Base-by-base conservation (phyloP, 2,888 invertebrate species). In the Cinara cedri region DNA sequence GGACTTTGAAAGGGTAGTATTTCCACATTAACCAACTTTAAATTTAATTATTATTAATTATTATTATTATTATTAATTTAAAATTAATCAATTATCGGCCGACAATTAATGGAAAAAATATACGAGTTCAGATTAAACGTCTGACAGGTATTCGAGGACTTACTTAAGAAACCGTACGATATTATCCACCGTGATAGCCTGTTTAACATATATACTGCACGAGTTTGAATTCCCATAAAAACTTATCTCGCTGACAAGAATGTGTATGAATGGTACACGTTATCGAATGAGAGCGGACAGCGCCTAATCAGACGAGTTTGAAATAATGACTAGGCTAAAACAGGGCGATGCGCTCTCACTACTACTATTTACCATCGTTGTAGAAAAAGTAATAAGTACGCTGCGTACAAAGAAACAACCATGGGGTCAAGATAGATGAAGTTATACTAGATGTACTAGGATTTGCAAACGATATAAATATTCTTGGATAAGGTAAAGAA, bases 321-420 rank as follows among this genome's bases (percentile, higher is more conserved):
- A 63, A 14, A 44, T 63, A 42, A 1, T 63, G 44, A 63, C 44
- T 44, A 44, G 63, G 42, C 24, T 63, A 19, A 63, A 63, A 63
- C 63, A 63, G 11, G 44, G 44, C 11, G 63, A 63, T 19, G 19
- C 63, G 19, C 63, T 19, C 44, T 63, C 44, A 9, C 57, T 14
- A 60, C 26, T 60, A 60, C 26, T 26, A 14, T 60, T 60, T 21
- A 55, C 19, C 21, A 55, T 21, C 21, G 55, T 3, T 10, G 2
- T 49, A 3, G n/a, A n/a, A n/a, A n/a, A n/a, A n/a, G n/a, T n/a
- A n/a, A n/a, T n/a, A n/a, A n/a, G n/a, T n/a, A n/a, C n/a, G n/a
- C n/a, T n/a, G n/a, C n/a, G n/a, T n/a, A n/a, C n/a, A n/a, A n/a
- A n/a, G n/a, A n/a, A n/a, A n/a, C n/a, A n/a, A n/a, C n/a, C n/a